Percentiles rank a stretch among this genome's conserved stretches.
Conservation (phyloP, 2,888 invertebrate genomes). For the Caenorhabditis virilis region DNA sequence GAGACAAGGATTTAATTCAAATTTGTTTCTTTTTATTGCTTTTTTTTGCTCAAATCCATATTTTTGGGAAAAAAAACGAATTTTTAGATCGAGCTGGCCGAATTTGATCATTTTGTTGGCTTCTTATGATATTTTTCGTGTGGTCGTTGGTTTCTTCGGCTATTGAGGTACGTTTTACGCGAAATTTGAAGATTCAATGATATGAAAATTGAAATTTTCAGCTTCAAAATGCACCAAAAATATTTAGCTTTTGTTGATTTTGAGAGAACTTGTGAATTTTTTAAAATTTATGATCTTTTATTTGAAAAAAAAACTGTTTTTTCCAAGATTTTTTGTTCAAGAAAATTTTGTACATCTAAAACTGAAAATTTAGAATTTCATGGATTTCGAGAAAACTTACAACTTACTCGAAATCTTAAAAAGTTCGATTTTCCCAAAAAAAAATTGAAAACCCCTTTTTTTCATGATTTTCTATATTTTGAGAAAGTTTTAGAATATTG, state of each 20-base stretch:
- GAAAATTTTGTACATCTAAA: background rate
- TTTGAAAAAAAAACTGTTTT: no score
- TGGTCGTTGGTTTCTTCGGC: slow-evolving; percentile 61
- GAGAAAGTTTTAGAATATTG: background rate
- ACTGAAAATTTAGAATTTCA: no score
- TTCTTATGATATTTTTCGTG: slow-evolving; percentile 55
- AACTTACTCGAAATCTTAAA: background rate
- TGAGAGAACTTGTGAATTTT: background rate
- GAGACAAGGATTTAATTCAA: no score
- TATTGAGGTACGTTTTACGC: slow-evolving; percentile 33
- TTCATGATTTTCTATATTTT: background rate
- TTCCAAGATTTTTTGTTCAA: background rate
- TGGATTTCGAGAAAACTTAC: no score
- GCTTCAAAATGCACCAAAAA: background rate
- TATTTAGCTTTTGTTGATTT: background rate
- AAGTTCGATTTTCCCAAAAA: background rate
- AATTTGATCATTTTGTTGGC: no score
- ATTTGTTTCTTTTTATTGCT: no score
- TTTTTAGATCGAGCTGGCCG: background rate
- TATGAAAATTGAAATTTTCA: background rate
- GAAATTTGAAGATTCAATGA: no score
- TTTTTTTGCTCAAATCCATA: no score
- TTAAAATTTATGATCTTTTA: background rate
- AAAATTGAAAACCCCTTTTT: background rate
- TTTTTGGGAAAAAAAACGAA: no score